Evolutionary conservation across 2,113 vertebrate species (phyloP).

Genomic region (Albula goreensis): DNA sequence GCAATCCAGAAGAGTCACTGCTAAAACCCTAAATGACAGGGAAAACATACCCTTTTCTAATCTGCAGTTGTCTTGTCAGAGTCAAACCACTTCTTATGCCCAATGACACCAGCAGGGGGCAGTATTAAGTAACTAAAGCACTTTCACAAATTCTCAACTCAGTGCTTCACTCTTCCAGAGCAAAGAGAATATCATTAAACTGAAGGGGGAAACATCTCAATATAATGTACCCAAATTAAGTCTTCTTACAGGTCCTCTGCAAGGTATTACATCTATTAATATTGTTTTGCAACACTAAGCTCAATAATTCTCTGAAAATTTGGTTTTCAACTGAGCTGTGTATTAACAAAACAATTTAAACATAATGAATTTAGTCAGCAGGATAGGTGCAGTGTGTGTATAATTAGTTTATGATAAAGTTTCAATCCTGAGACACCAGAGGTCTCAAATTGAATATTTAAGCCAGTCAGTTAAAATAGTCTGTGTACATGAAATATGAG

Average conservation of each 20-base stretch:
- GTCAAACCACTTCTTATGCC: not conserved
- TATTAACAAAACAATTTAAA: not conserved
- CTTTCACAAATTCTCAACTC: not conserved
- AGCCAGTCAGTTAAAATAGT: not conserved
- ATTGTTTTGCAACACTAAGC: not conserved
- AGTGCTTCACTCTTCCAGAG: not conserved
- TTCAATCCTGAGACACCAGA: not conserved
- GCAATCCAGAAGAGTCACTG: too few relatives aligned
- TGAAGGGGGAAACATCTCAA: not conserved
- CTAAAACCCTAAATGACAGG: too few relatives aligned
- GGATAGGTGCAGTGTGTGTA: not conserved
- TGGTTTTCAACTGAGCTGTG: not conserved
- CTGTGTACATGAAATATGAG: not conserved
- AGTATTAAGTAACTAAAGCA: not conserved
- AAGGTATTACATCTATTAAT: not conserved
- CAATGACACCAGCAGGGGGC: constrained; percentile 10
- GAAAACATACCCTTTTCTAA: too few relatives aligned
- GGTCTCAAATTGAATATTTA: not conserved
- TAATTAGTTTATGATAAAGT: not conserved
- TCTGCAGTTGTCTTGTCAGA: not conserved
- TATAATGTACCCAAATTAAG: not conserved
- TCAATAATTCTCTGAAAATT: not conserved
- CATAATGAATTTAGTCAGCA: not conserved
- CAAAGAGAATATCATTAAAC: not conserved
- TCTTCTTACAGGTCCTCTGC: not conserved